phyloP scores from a whole-genome alignment of 2,888 invertebrate genomes.

The Ichneumon xanthorius region DNA sequence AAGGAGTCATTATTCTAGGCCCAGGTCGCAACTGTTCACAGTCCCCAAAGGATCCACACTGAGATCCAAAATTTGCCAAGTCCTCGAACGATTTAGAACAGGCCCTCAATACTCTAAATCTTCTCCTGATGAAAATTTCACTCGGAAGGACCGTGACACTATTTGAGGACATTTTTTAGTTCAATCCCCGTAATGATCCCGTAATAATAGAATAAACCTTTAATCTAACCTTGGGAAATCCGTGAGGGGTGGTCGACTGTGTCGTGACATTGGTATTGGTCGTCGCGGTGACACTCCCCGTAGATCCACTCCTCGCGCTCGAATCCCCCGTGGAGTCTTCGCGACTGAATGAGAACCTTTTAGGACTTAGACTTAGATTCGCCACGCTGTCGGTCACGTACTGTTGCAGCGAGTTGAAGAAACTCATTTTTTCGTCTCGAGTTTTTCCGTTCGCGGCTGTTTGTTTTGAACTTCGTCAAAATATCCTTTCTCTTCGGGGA shows the following conservation, averaged over 20 bases:
- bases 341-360: constrained; percentile 89
- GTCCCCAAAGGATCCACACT: too few relatives aligned
- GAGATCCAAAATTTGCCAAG: too few relatives aligned
- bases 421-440: constrained; percentile 88
- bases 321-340: constrained; percentile 86
- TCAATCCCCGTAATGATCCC: neutral
- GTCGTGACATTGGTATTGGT: constrained; percentile 80
- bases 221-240: constrained; percentile 79
- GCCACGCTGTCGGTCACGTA: constrained; percentile 95
- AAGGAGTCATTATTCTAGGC: too few relatives aligned
- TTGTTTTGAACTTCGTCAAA: neutral
- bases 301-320: constrained; percentile 78
- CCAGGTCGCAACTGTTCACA: too few relatives aligned
- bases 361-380: constrained; percentile 91
- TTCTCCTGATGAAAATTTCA: too few relatives aligned
- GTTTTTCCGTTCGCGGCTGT: neutral
- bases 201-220: neutral
- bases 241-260: constrained; percentile 78
- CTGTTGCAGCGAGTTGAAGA: constrained; percentile 93
- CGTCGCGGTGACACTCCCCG: constrained; percentile 84
- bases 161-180: too few relatives aligned
- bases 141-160: neutral
- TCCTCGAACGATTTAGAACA: too few relatives aligned
- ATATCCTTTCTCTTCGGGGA: neutral
- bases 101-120: too few relatives aligned